Evolutionary conservation across 2,113 vertebrate species (phyloP).

Genomic region (Struthio camelus): DNA sequence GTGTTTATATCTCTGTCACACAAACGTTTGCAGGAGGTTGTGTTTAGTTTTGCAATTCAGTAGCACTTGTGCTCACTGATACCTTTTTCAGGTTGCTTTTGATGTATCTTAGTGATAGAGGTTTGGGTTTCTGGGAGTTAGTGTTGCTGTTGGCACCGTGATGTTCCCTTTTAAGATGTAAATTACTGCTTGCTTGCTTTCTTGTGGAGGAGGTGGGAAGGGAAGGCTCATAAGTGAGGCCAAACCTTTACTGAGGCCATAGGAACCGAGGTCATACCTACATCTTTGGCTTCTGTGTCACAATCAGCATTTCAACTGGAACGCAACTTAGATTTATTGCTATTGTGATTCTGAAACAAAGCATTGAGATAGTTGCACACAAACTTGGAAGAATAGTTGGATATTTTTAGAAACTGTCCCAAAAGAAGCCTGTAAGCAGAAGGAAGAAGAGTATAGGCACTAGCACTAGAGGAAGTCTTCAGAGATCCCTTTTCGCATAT

Average conservation of each 20-base stretch:
- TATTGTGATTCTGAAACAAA: background rate
- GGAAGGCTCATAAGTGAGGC: background rate
- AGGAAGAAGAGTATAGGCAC: background rate
- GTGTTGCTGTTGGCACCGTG: background rate
- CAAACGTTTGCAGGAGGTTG: background rate
- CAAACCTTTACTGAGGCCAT: background rate
- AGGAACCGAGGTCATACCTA: background rate
- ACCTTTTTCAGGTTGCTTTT: background rate
- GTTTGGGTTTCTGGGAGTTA: background rate
- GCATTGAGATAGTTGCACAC: background rate
- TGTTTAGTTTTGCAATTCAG: background rate
- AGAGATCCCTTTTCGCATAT: background rate
- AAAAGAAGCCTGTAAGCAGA: background rate
- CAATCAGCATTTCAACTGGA: background rate
- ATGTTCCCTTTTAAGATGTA: background rate
- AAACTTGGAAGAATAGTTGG: background rate
- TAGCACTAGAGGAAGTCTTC: background rate
- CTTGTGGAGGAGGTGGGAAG: background rate
- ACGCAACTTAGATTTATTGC: background rate
- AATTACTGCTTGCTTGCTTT: background rate
- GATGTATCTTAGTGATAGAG: background rate
- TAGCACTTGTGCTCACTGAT: background rate
- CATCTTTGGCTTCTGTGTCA: background rate
- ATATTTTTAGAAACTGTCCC: background rate
- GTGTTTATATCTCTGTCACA: background rate